phyloP scores from a whole-genome alignment of 2,888 invertebrate genomes.

The Rotaria socialis region DNA sequence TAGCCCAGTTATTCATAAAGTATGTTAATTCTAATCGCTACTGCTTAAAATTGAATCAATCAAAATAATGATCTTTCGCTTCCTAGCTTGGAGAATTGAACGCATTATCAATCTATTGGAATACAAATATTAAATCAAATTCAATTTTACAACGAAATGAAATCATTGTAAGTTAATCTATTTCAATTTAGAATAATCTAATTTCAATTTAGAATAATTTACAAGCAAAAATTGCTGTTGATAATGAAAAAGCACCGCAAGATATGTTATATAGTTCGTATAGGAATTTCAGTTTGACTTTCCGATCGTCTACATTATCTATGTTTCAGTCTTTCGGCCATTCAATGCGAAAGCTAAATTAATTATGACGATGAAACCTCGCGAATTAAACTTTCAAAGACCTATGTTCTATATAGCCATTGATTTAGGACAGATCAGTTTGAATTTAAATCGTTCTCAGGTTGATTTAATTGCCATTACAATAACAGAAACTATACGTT shows the following conservation, averaged over 20 bases:
- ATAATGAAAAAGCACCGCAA: background rate
- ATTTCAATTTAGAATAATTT: too few species aligned
- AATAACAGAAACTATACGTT: background rate
- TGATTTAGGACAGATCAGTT: slow-evolving; percentile 40
- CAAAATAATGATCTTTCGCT: too few species aligned
- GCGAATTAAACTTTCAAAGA: background rate
- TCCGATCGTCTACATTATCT: background rate
- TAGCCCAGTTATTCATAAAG: background rate
- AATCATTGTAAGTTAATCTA: background rate
- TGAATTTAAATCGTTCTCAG: slow-evolving; percentile 40
- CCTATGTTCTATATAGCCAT: slow-evolving; percentile 46
- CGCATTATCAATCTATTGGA: background rate
- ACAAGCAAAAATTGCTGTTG: too few species aligned
- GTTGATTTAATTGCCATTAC: background rate
- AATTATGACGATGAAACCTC: slow-evolving; percentile 37
- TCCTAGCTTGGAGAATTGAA: background rate
- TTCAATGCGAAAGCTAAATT: slow-evolving; percentile 35
- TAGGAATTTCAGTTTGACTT: background rate
- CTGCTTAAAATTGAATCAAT: too few species aligned
- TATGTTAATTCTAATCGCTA: background rate
- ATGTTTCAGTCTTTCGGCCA: slow-evolving; percentile 38
- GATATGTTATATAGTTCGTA: background rate
- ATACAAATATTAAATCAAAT: background rate
- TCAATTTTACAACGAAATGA: background rate
- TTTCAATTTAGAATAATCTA: background rate